Base-by-base conservation (phyloP, 2,888 invertebrate species). In the Apamea epomidion region DNA sequence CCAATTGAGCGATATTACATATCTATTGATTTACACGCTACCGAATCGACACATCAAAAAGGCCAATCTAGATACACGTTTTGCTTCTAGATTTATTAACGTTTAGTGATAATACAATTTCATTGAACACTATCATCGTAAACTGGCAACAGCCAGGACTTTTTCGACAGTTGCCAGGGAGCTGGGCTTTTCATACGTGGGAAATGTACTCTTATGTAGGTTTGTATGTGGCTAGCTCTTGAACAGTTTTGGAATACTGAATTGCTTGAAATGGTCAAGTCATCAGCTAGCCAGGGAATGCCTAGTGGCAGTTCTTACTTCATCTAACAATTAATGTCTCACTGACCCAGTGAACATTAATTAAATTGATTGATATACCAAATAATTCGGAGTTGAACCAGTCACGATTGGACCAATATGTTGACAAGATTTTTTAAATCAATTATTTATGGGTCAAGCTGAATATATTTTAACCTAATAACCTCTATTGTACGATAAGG, bases 1-100 rank as follows among this genome's bases (percentile, higher is more conserved):
- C 72, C 91, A 89, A 90, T 91, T 90, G 86, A 87, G 78, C 78
- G 83, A 87, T 88, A 88, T 85, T 87, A 80, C 81, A 80, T 86
- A 85, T 91, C 84, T 88, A 87, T 89, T 86, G 85, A 91, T 88
- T 90, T 88, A 90, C 81, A 74, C 73, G 70, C 78, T 75, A 37
- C 72, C 77, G 76, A 77, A 82, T 86, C 76, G 81, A 86, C 62
- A 79, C 81, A 81, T 87, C 76, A 77, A 83, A 82, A 88, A 81
- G 68, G 72, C 73, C 81, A 75, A 80, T 81, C 54, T 77, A 85
- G 75, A 84, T 86, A 76, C 60, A 32, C 62, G 37, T 16, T 76
- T 70, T 45, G 72, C 79, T 82, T 82, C 65, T 70, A 82, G 64
- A 84, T 87, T 83, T 85, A 83, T 79, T 75, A 67, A 82, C 64